Evolutionary conservation across 2,797 vertebrate genomes (phyloP), one percentile per base, ranked within the genome.

Genomic region (Crocidura indochinensis): DNA sequence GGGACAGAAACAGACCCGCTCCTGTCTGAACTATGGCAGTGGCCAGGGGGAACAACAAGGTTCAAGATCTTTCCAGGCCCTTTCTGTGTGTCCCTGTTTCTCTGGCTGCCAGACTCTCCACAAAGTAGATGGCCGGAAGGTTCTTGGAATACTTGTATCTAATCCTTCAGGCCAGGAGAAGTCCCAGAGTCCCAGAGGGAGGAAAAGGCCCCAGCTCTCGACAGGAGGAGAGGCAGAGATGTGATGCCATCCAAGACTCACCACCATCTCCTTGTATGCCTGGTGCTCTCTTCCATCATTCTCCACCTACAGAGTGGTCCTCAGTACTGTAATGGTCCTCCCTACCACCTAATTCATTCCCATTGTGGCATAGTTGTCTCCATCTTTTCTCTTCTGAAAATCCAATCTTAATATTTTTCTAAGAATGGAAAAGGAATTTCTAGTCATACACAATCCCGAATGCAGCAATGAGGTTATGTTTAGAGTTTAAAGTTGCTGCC

Each of bases 361-460:
- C 38, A 38, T 38, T 38, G 38, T 2, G 38, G 38, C 38, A 38
- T 38, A 38, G 38, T 38, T 38, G 38, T 38, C 38, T 5, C 38
- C 38, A 38, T 38, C 38, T 38, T 38, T 38, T 38, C 38, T 2
- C 38, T 38, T 44, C 60, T 64, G 47, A 71, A 77, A 92, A 89
- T 78, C 24, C 38, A 24, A 64, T 74, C 26, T 27, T 26, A 0
- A 72, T n/a, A 10, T 77, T 72, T 56, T 91, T 72, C 2, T 78
- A 78, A 78, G 78, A 68, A 17, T 68, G 2, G 73, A 26, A 90
- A 31, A 44, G 75, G 26, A 5, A 38, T 22, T 20, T 24, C 20
- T 24, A 9, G 15, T 90, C 9, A 19, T 26, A 65, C 81, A 79
- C 68, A 29, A 68, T 69, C 90, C 46, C 90, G 75, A 86, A 60